These are phyloP conservation scores for Lepidochrysops patricia DNA, from an alignment of 2,888 invertebrate species.

Conservation along the genomic window DNA sequence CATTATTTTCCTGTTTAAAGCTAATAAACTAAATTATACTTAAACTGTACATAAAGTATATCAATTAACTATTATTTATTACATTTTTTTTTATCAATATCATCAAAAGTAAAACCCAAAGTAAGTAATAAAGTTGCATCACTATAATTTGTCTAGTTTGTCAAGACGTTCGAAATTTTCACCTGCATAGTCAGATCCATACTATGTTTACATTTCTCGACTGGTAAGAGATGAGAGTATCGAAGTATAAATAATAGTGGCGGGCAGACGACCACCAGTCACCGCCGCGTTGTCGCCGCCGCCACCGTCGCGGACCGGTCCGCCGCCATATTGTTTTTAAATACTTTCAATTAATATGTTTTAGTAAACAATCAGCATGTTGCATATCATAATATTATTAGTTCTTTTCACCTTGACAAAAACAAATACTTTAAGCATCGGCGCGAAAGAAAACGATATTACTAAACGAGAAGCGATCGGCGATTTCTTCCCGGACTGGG, in stretches of 20 bases:
- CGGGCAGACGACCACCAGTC: constrained; percentile 49
- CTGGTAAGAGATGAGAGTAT: constrained; percentile 44
- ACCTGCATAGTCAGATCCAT: constrained; percentile 40
- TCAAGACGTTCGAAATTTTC: too few species aligned
- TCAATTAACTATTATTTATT: too few species aligned
- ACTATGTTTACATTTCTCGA: constrained; percentile 32
- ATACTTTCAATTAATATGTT: constrained; percentile 28
- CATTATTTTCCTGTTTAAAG: too few species aligned
- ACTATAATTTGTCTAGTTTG: too few species aligned
- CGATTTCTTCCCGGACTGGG: constrained; percentile 62
- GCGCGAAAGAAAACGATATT: constrained; percentile 47
- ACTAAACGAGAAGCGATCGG: constrained; percentile 42
- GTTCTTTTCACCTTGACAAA: constrained; percentile 30
- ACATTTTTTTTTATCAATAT: too few species aligned
- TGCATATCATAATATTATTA: constrained; percentile 24
- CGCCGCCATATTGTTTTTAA: constrained; percentile 25
- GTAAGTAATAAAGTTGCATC: too few species aligned
- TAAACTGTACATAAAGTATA: too few species aligned
- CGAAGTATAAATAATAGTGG: constrained; percentile 70
- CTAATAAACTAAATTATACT: too few species aligned
- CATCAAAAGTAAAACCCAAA: too few species aligned
- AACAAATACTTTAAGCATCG: constrained; percentile 40
- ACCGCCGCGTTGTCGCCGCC: constrained; percentile 44
- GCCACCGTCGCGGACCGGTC: constrained; percentile 41
- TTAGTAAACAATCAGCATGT: constrained; percentile 27